phyloP scores from a whole-genome alignment of 2,113 vertebrate genomes.

The Paedocypris sp. region DNA sequence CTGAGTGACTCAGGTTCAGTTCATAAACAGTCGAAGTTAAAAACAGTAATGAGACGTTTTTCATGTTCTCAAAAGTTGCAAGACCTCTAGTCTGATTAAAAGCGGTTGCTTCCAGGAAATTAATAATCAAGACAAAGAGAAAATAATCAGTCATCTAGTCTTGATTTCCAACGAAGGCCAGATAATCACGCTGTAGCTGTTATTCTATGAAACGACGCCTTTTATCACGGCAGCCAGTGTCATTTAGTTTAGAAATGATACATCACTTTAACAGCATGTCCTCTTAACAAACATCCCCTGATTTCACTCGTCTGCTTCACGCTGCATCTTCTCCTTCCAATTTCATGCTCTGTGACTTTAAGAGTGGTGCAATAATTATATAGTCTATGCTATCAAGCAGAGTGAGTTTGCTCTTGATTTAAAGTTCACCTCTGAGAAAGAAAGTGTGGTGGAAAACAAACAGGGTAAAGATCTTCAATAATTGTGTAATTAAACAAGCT shows the following conservation, averaged over 20 bases:
- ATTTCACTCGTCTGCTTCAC: background rate
- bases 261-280: background rate
- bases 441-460: too few relatives aligned
- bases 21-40: too few relatives aligned
- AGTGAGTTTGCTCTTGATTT: background rate
- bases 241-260: background rate
- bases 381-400: background rate
- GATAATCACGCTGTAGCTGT: background rate
- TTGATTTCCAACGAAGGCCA: background rate
- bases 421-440: too few relatives aligned
- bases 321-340: background rate
- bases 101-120: too few relatives aligned
- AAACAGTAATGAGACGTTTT: too few relatives aligned
- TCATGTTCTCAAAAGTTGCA: too few relatives aligned
- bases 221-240: background rate
- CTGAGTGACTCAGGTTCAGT: too few relatives aligned
- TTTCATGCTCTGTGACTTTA: constrained; percentile 6
- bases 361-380: constrained; percentile 4
- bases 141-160: background rate
- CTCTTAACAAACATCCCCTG: background rate
- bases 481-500: too few relatives aligned
- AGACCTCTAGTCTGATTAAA: too few relatives aligned
- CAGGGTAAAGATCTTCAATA: too few relatives aligned
- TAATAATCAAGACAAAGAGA: too few relatives aligned
- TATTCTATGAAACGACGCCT: background rate